Percentiles rank a stretch among this genome's conserved stretches.
Conservation (phyloP, 2,797 vertebrate genomes). For the Eptatretus atami region DNA sequence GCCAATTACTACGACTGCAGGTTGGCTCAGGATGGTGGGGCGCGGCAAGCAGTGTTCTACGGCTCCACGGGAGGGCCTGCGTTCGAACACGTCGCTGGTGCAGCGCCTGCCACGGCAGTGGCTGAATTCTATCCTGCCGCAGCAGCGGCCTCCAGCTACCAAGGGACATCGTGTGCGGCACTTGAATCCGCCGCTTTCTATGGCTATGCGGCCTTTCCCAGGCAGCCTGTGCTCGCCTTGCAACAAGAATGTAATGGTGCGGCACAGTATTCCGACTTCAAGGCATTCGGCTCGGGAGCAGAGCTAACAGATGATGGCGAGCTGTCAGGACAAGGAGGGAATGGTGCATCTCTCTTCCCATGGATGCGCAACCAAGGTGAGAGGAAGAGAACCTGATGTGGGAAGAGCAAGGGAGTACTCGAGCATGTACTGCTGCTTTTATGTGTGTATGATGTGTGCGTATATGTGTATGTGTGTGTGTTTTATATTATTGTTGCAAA, state of each 20-base stretch:
- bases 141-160: slow-evolving; percentile 35
- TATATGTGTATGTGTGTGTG: background rate
- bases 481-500: too few species aligned
- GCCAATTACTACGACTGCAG: slow-evolving; percentile 96
- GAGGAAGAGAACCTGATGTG: slow-evolving; percentile 10
- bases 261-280: slow-evolving; percentile 87
- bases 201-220: slow-evolving; percentile 74
- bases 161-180: slow-evolving; percentile 82
- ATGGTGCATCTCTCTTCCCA: slow-evolving; percentile 78
- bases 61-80: slow-evolving; percentile 60
- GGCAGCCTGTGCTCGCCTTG: slow-evolving; percentile 61
- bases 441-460: background rate
- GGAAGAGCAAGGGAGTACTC: background rate
- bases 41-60: slow-evolving; percentile 87
- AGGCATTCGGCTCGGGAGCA: slow-evolving; percentile 44
- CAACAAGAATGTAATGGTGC: slow-evolving; percentile 62
- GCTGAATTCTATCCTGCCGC: slow-evolving; percentile 78
- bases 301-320: slow-evolving; percentile 43
- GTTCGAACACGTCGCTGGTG: slow-evolving; percentile 50
- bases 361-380: slow-evolving; percentile 99
- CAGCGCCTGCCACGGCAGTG: background rate
- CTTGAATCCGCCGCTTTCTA: slow-evolving; percentile 84
- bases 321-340: slow-evolving; percentile 67
- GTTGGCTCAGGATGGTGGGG: slow-evolving; percentile 74
- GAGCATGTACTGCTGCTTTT: too few species aligned